Percentiles rank a stretch among this genome's conserved stretches.
These are phyloP conservation scores for Drosophila formosana DNA, from an alignment of 2,888 invertebrate genomes.

Conservation along the genomic window DNA sequence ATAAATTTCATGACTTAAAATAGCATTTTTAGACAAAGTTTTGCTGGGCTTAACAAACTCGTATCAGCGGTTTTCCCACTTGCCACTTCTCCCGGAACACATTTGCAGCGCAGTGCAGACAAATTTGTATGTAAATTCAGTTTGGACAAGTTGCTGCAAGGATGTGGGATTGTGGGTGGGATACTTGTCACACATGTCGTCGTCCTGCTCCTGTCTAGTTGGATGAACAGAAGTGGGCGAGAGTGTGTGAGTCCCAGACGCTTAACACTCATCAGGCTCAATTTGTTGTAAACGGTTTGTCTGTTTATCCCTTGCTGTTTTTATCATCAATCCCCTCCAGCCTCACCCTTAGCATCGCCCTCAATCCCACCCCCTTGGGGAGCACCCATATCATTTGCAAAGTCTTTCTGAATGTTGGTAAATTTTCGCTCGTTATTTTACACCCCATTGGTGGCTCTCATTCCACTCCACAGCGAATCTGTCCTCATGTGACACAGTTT, in stretches of 20 bases:
- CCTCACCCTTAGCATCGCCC: not conserved
- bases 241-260: constrained; percentile 50
- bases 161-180: constrained; percentile 8
- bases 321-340: constrained; percentile 48
- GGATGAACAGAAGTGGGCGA: constrained; percentile 7
- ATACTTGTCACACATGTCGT: constrained; percentile 74
- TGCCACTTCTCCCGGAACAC: constrained; percentile 27
- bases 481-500: constrained; percentile 66
- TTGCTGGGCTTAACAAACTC: constrained; percentile 11
- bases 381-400: constrained; percentile 73
- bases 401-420: constrained; percentile 62
- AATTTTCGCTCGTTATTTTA: constrained; percentile 75
- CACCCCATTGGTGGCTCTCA: constrained; percentile 68
- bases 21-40: constrained; percentile 9
- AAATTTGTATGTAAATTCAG: constrained; percentile 79
- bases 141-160: constrained; percentile 8
- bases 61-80: constrained; percentile 43
- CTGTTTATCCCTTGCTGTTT: constrained; percentile 66
- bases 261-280: constrained; percentile 78
- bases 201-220: constrained; percentile 31
- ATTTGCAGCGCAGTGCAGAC: constrained; percentile 56
- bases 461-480: not conserved
- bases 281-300: constrained; percentile 74
- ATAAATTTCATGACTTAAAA: not conserved
- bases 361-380: constrained; percentile 16